These are phyloP conservation scores for Amphipyra tragopoginis DNA, from an alignment of 2,888 invertebrate genomes.

Conservation along the genomic window DNA sequence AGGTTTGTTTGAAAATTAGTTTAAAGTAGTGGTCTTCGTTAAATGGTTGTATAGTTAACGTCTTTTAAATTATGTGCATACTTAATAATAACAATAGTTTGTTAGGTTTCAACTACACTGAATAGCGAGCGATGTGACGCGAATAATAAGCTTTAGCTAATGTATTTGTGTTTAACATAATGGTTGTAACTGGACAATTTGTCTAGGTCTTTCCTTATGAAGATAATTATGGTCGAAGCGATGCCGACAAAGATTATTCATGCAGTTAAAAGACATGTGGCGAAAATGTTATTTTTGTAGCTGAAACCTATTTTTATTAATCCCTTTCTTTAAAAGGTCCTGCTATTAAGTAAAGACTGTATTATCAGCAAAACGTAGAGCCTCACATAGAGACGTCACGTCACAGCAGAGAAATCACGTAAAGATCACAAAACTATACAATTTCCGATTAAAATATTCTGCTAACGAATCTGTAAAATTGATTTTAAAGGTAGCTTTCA, in stretches of 20 bases:
- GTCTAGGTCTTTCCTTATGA: slow-evolving; percentile 18
- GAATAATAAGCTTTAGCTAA: slow-evolving; percentile 41
- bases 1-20: slow-evolving; percentile 37
- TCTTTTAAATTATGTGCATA: slow-evolving; percentile 60
- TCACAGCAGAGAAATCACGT: too few relatives aligned
- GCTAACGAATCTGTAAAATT: slow-evolving; percentile 2
- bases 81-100: slow-evolving; percentile 45
- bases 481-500: slow-evolving; percentile 13
- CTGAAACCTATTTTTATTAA: too few relatives aligned
- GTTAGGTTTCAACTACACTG: slow-evolving; percentile 41
- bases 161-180: slow-evolving; percentile 14
- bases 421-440: too few relatives aligned
- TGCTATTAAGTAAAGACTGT: too few relatives aligned
- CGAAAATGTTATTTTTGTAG: neutral
- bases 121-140: slow-evolving; percentile 33
- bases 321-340: too few relatives aligned
- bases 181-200: slow-evolving; percentile 12
- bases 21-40: slow-evolving; percentile 36
- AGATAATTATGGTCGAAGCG: slow-evolving; percentile 1
- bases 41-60: slow-evolving; percentile 38
- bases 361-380: too few relatives aligned
- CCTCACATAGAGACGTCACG: too few relatives aligned
- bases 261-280: neutral
- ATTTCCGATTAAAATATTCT: too few relatives aligned
- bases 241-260: neutral